phyloP scores from a whole-genome alignment of 2,113 vertebrate genomes.

The Silurus asotus region DNA sequence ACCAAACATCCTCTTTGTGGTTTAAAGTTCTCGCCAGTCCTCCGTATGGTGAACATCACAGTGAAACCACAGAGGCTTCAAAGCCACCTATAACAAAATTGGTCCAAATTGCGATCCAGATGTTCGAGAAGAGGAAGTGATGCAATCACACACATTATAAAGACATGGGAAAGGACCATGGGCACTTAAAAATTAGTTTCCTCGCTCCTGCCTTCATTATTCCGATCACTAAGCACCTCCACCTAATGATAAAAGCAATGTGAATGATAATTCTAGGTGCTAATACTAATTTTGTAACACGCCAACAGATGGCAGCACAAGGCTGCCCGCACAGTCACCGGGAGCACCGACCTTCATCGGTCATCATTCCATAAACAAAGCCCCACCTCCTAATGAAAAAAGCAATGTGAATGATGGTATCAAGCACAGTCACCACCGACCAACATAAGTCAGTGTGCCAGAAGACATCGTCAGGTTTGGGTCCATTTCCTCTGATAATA shows the following conservation, averaged over 20 bases:
- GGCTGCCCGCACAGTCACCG: too few relatives aligned
- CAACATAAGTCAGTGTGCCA: too few relatives aligned
- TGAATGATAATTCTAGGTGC: neutral
- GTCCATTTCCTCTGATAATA: too few relatives aligned
- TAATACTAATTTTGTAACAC: too few relatives aligned
- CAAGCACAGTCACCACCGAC: too few relatives aligned
- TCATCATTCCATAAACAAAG: too few relatives aligned
- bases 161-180: neutral
- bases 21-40: slow-evolving; percentile 19
- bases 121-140: neutral
- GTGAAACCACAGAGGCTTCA: neutral
- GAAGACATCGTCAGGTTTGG: too few relatives aligned
- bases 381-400: too few relatives aligned
- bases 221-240: too few relatives aligned
- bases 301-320: too few relatives aligned
- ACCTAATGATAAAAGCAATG: neutral
- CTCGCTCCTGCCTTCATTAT: neutral
- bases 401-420: too few relatives aligned
- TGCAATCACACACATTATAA: neutral
- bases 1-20: slow-evolving; percentile 10
- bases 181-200: neutral
- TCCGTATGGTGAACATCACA: neutral
- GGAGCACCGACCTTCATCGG: too few relatives aligned
- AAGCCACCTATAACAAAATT: neutral
- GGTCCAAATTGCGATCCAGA: neutral